Evolutionary conservation across 2,888 invertebrate species (phyloP), one percentile per base, ranked within the genome.

Genomic region (Ectobius pallidus): DNA sequence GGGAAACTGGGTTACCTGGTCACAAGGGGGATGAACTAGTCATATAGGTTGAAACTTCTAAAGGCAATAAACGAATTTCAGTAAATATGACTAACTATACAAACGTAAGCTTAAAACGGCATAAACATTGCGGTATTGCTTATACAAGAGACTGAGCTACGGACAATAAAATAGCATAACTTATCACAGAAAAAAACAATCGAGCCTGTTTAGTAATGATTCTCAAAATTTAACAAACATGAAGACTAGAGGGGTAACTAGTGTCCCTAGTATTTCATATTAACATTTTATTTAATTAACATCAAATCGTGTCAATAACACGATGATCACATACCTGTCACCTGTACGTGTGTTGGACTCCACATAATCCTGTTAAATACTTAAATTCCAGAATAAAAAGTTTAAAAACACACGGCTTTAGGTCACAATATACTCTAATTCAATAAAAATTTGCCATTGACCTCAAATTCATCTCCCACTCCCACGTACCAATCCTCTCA

Each of bases 241-340:
- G 2, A 44, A 44, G n/a, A 2, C 9, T 2, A 16, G n/a, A 44
- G n/a, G 9, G 6, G 18, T 3, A 14, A 7, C 18, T 2, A n/a
- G 18, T 44, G 16, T 44, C 16, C 7, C 3, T 3, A 3, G 16
- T 44, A 44, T 3, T 46, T n/a, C n/a, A n/a, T n/a, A n/a, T n/a
- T n/a, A n/a, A n/a, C n/a, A n/a, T n/a, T n/a, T n/a, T n/a, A n/a
- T n/a, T n/a, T n/a, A n/a, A n/a, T n/a, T n/a, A n/a, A n/a, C n/a
- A n/a, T n/a, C n/a, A n/a, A n/a, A n/a, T n/a, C n/a, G n/a, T n/a
- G n/a, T n/a, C n/a, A n/a, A n/a, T n/a, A n/a, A n/a, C n/a, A n/a
- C n/a, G n/a, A n/a, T n/a, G n/a, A n/a, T n/a, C n/a, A n/a, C 46
- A 46, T 46, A 46, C 46, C 46, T 46, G 46, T 46, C 46, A 46